These are phyloP conservation scores for Lemur catta DNA, from an alignment of 2,797 vertebrate genomes.

Conservation along the genomic window DNA sequence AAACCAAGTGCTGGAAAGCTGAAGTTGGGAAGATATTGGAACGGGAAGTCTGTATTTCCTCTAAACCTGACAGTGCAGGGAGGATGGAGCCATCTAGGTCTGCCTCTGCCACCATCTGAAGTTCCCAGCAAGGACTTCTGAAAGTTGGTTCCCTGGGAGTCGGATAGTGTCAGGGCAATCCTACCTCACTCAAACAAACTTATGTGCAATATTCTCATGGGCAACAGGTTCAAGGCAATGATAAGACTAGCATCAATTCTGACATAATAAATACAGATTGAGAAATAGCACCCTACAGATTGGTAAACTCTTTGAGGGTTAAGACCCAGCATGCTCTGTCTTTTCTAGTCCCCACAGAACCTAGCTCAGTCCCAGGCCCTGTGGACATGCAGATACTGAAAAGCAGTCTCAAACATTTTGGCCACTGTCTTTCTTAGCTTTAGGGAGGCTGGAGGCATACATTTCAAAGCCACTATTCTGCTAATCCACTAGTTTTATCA, in stretches of 20 bases:
- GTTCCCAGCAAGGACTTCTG: neutral
- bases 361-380: neutral
- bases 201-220: neutral
- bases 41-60: slow-evolving; percentile 37
- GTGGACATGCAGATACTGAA: neutral
- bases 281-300: neutral
- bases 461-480: neutral
- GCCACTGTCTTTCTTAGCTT: neutral
- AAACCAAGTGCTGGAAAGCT: slow-evolving; percentile 45
- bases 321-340: neutral
- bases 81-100: neutral
- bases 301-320: neutral
- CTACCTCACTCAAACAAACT: neutral
- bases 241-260: neutral
- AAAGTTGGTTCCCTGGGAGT: neutral
- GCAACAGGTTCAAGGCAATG: neutral
- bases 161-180: neutral
- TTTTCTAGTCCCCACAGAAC: neutral
- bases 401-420: neutral
- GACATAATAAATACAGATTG: neutral
- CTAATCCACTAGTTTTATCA: neutral
- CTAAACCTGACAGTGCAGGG: neutral
- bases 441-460: neutral
- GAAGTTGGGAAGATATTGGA: slow-evolving; percentile 50
- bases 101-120: neutral